Base-by-base conservation (phyloP, 2,888 invertebrate genomes). In the Sphaerophoria rueppellii region DNA sequence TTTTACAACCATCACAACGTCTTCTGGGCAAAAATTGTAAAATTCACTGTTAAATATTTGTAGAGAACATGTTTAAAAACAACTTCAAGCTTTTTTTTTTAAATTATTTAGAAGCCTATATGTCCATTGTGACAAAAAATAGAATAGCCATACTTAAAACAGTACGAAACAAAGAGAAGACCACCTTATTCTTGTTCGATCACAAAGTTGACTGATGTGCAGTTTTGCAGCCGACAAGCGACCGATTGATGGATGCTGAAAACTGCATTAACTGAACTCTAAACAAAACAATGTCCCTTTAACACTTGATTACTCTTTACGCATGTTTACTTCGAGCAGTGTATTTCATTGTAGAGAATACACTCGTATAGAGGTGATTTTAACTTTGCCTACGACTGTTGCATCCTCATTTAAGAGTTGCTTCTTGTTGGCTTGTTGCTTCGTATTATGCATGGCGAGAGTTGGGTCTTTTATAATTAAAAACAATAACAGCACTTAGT, bases 321-420 rank as follows among this genome's bases (percentile, higher is more conserved):
- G 65, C 65, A 65, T 65, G 65, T 65, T 65, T 65, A 50, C 65
- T 65, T 65, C 37, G 7, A 54, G 54, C 4, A 43, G 12, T 32
- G 24, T 54, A 11, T 54, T 54, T 54, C 7, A 54, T 24, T 24
- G 24, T 24, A 24, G 24, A 40, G 4, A 6, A 40, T 40, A 40
- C 40, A 40, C 40, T 40, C 14, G n/a, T 6, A 55, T 6, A 6
- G 24, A 32, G 4, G 12, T 34, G 6, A 6, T 4, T 11, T n/a
- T 34, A 1, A 7, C n/a, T n/a, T 2, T 58, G 12, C 16, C 9
- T 40, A 58, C 11, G 11, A 9, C 37, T 14, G 14, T 37, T 37
- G 35, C 11, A 14, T 14, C 9, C 37, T 58, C 37, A 58, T 37
- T 40, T 40, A 12, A 6, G 9, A 24, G 24, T 24, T 24, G 24